phyloP scores from a whole-genome alignment of 2,888 invertebrate genomes.

The Junonia oenone region DNA sequence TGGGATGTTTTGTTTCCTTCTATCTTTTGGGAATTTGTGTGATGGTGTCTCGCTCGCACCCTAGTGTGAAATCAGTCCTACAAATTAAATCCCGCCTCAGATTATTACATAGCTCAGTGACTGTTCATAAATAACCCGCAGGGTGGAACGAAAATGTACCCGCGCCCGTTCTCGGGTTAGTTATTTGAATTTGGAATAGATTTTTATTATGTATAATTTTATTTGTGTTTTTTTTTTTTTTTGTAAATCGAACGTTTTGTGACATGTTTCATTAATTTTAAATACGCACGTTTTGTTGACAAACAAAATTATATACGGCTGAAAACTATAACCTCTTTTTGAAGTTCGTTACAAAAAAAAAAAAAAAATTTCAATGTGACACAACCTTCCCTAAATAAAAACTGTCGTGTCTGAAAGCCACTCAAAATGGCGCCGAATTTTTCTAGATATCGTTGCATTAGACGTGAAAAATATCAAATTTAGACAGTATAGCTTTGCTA shows the following conservation, averaged over 20 bases:
- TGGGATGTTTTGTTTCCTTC: conserved; percentile 36
- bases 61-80: conserved; percentile 85
- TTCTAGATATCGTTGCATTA: no score
- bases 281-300: no score
- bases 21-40: conserved; percentile 24
- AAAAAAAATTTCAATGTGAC: no score
- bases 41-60: conserved; percentile 41
- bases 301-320: no score
- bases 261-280: no score
- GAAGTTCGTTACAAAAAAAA: no score
- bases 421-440: no score
- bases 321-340: no score
- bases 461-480: no score
- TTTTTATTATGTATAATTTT: conserved; percentile 14
- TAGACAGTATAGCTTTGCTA: no score
- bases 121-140: conserved; percentile 83
- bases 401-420: no score
- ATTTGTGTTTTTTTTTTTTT: neutral
- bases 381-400: no score
- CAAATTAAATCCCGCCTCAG: conserved; percentile 86
- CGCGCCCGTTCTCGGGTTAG: conserved; percentile 27
- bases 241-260: neutral
- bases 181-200: conserved; percentile 37
- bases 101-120: conserved; percentile 86
- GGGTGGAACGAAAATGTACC: conserved; percentile 44